phyloP scores from a whole-genome alignment of 2,797 vertebrate species.

The Muscicapa comitata region DNA sequence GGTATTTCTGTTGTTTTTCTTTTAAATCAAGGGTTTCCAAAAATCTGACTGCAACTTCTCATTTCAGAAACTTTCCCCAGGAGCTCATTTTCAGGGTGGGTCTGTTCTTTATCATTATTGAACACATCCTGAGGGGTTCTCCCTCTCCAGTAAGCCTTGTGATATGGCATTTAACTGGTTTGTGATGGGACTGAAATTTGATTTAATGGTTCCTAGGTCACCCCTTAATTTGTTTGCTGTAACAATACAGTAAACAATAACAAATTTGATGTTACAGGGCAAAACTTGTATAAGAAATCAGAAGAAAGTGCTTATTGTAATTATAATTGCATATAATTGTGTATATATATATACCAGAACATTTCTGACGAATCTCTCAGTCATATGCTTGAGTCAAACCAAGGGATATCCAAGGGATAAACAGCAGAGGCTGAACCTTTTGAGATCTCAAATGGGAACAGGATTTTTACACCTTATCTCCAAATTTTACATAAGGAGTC shows the following conservation, averaged over 20 bases:
- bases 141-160: not conserved
- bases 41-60: not conserved
- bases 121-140: not conserved
- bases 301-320: not conserved
- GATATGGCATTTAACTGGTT: not conserved
- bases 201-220: not conserved
- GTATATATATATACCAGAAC: not conserved
- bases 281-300: not conserved
- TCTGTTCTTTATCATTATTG: not conserved
- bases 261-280: not conserved
- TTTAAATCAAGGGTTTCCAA: not conserved
- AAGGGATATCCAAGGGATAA: not conserved
- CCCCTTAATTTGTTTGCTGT: not conserved
- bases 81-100: not conserved
- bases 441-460: fast-evolving
- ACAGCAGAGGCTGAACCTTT: not conserved
- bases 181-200: not conserved
- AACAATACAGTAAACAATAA: not conserved
- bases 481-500: not conserved
- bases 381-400: not conserved
- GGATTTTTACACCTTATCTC: not conserved
- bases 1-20: not conserved
- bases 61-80: not conserved
- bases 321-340: too few relatives aligned
- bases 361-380: not conserved